Base-by-base conservation (phyloP, 2,888 invertebrate genomes). In the Drosophila fungiperda region DNA sequence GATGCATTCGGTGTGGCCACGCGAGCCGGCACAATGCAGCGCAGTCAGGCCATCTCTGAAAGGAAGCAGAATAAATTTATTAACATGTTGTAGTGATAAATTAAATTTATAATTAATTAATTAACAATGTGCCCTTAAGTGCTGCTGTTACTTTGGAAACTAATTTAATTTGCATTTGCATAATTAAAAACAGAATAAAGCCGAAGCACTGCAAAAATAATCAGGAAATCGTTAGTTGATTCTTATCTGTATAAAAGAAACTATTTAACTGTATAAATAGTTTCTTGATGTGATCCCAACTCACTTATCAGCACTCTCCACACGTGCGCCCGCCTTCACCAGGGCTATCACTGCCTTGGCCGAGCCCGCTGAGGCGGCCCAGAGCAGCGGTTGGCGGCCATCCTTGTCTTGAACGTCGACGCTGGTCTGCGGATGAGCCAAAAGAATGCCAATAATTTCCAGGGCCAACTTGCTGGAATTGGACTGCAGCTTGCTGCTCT, bases 281-380 rank as follows among this genome's bases (percentile, higher is more conserved):
- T 29, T 12, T 48, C 12, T n/a, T 17, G 12, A 26, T 23, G 23
- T 48, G 8, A n/a, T 35, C 11, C 17, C 9, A 48, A 90, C 90
- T 79, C 76, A 93, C 95, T 97, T 97, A 92, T 98, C 98, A 48
- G 96, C 94, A 45, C 97, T 96, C 90, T 97, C 96, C 5, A 97
- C 96, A 61, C 95, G 95, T 0, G 98, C 97, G 1, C 98, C 98
- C 0, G 97, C 97, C 91, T 98, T 97, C 20, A 98, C 96, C 68
- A 99, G 93, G 0, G 98, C 96, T 55, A 98, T 94, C 65, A 99
- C 96, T 0, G 99, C 99, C 79, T 98, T 97, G 0, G 97, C 96
- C 45, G 98, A 98, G 7, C 99, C 99, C 29, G 99, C 98, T 79
- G 98, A 98, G 0, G 99, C 98, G 0, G 99, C 99, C 99, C 99